Evolutionary conservation across 2,113 vertebrate genomes (phyloP).

Genomic region (Noctilio leporinus): DNA sequence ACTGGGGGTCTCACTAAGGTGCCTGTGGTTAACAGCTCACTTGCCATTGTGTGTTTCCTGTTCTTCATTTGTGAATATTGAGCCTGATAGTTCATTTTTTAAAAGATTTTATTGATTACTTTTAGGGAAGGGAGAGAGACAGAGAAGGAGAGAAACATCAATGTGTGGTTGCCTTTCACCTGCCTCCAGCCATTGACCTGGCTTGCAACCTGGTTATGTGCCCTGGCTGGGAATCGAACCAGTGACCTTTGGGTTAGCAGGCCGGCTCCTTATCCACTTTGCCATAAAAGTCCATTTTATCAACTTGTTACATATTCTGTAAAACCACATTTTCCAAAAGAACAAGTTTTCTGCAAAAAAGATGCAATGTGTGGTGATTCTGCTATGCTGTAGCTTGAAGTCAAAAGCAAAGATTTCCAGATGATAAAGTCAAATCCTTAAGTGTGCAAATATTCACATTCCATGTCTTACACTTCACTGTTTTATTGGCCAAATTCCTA

Average conservation of each 20-base stretch:
- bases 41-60: not conserved
- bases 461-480: not conserved
- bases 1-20: not conserved
- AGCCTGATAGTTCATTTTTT: not conserved
- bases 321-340: not conserved
- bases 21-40: not conserved
- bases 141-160: no score
- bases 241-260: no score
- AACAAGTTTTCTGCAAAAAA: not conserved
- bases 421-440: conserved; percentile 38
- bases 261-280: no score
- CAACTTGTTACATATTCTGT: not conserved
- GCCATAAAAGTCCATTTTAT: not conserved
- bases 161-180: no score
- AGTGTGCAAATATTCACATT: not conserved
- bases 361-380: not conserved
- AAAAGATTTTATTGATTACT: no score
- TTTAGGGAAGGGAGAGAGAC: no score
- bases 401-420: conserved; percentile 22
- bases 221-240: no score
- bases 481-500: not conserved
- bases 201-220: no score
- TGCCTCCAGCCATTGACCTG: no score
- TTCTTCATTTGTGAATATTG: not conserved
- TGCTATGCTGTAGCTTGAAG: not conserved